Evolutionary conservation across 2,888 invertebrate species (phyloP), one percentile per base, ranked within the genome.

Genomic region (Listrodromus nycthemerus): DNA sequence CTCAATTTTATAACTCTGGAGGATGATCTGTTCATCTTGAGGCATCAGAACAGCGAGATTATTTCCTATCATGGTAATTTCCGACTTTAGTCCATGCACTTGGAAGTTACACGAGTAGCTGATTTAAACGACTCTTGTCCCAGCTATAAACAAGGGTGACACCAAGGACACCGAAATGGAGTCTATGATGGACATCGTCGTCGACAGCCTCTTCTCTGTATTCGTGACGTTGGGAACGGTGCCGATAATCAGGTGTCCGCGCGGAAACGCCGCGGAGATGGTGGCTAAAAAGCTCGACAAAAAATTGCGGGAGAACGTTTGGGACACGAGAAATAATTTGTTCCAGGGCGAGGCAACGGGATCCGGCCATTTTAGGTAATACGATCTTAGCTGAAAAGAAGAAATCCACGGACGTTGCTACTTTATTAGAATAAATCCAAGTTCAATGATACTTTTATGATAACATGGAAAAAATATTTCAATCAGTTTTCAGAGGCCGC

Each of bases 211-310:
- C 61, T 99, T 99, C 94, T 98, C 99, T 65, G 97, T 99, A 27
- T 99, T 99, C 95, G 99, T 99, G 3, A 99, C 99, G 58, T 94
- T 99, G 89, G 99, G 99, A 94, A 95, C 95, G 92, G 94, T 94
- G 33, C 94, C 95, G 1, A 95, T 95, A 50, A 95, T 95, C 73
- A 95, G 98, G 88, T 97, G 98, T 93, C 98, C 98, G 7, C 96
- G 97, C 93, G 98, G 98, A 70, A 99, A 98, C 94, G 99, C 99
- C 0, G 99, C 99, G 0, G 99, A 99, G 94, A 98, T 99, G 97
- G 98, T 99, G 0, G 99, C 98, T 0, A 97, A 97, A 93, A 98
- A 98, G 93, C 94, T 99, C 84, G 99, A 99, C 90, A 99, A 99
- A 93, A 99, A 99, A 93, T 94, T 99, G 74, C 95, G 99, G 76